Base-by-base conservation (phyloP, 2,888 invertebrate genomes). In the Coenonympha arcania region DNA sequence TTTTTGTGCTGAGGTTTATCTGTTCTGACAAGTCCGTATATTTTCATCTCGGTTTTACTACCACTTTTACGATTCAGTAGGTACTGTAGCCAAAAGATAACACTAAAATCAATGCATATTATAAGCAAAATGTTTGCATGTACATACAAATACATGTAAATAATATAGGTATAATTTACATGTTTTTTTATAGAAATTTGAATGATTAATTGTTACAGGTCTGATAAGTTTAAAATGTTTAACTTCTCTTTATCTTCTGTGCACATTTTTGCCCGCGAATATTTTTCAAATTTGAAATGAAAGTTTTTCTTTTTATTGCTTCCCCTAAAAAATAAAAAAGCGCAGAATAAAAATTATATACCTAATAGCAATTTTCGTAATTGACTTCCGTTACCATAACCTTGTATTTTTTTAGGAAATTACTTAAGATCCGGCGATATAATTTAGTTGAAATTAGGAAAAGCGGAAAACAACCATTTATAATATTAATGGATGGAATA, bases 331-430 rank as follows among this genome's bases (percentile, higher is more conserved):
- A 46, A 30, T 37, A 33, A 48, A 40, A 31, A 26, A 19, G 33
- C 41, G 37, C 37, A n/a, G 30, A 20, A 15, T 36, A 16, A 41
- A 33, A 40, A 31, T 22, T 22, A 16, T 18, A 22, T 34, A 33
- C 13, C 24, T 34, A 48, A 41, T 9, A 34, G 42, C 34, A 36
- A 36, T 48, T 48, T 48, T 36, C 28, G 26, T 48, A 48, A 48
- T 48, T 42, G 42, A n/a, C 36, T 36, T 43, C 36, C 36, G 19
- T 20, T 48, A 15, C n/a, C 8, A 6, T 8, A 36, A 16, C 36
- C 16, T 22, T 28, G n/a, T 16, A 20, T 8, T 13, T n/a, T 30
- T 42, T 48, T 42, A 43, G 28, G 42, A 48, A 34, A 48, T 48
- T 36, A 22, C 28, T 26, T 16, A n/a, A 22, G 31, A 13, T 18